A percentile compares a stretch with the other conserved stretches of the same genome.
Evolutionary conservation across 2,797 vertebrate species (phyloP).

Genomic region (Brotula barbata): DNA sequence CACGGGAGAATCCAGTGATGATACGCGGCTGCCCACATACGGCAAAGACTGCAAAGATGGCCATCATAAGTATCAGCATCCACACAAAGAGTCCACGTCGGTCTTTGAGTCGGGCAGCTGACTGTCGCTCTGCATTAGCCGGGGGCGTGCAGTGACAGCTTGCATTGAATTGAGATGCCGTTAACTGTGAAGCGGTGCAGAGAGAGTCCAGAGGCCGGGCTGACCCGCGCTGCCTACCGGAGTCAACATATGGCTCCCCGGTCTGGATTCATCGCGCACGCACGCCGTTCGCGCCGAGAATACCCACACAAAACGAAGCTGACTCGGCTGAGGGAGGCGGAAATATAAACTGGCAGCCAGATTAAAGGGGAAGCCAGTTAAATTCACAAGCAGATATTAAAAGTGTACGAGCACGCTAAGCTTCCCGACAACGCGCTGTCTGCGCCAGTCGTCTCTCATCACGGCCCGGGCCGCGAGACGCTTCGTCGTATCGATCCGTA

Average conservation of each 20-base stretch:
- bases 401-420: slow-evolving; percentile 54
- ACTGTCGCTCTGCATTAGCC: slow-evolving; percentile 54
- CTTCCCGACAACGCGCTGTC: slow-evolving; percentile 22
- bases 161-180: slow-evolving; percentile 30
- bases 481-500: slow-evolving; percentile 66
- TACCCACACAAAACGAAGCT: slow-evolving; percentile 63
- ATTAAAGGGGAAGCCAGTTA: slow-evolving; percentile 42
- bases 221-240: slow-evolving; percentile 51
- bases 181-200: slow-evolving; percentile 23
- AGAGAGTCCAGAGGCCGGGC: slow-evolving; percentile 38
- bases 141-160: slow-evolving; percentile 41
- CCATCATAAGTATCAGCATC: slow-evolving; percentile 35
- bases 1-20: slow-evolving; percentile 43
- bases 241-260: slow-evolving; percentile 42
- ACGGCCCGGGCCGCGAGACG: slow-evolving; percentile 61
- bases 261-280: slow-evolving; percentile 35
- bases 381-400: slow-evolving; percentile 57
- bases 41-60: slow-evolving; percentile 37
- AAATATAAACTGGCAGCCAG: slow-evolving; percentile 40
- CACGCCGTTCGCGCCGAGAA: slow-evolving; percentile 49
- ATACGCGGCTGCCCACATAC: slow-evolving; percentile 36
- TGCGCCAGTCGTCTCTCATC: slow-evolving; percentile 65
- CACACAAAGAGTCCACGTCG: slow-evolving; percentile 47
- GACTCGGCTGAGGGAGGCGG: slow-evolving; percentile 37
- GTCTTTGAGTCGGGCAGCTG: slow-evolving; percentile 36